Conservation (phyloP, 2,888 invertebrate species). For the Andrena bucephala region DNA sequence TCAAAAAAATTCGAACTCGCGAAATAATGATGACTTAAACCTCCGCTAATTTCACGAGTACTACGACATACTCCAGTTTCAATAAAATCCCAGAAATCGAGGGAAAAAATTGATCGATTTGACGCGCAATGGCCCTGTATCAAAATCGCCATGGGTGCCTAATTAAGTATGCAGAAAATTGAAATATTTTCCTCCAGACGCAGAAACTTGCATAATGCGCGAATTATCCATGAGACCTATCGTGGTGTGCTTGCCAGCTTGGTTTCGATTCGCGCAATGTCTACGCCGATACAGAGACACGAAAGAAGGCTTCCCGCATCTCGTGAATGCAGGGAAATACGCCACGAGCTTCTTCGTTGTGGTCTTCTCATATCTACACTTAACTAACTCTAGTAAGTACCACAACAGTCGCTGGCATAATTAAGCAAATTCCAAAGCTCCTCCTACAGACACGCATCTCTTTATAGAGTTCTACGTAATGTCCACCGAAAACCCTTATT, state of each 20-base stretch:
- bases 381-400: constrained; percentile 87
- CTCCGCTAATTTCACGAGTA: too few species aligned
- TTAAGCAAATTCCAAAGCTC: neutral
- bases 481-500: constrained; percentile 91
- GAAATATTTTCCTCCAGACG: constrained; percentile 80
- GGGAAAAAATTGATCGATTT: too few species aligned
- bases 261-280: constrained; percentile 99
- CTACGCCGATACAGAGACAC: constrained; percentile 97
- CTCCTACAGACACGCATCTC: constrained; percentile 70
- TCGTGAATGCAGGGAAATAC: constrained; percentile 99
- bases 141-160: neutral
- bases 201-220: constrained; percentile 85
- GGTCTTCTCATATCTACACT: constrained; percentile 92
- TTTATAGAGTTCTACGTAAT: constrained; percentile 84
- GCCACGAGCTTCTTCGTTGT: constrained; percentile 98
- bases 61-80: too few species aligned
- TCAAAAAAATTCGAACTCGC: too few species aligned
- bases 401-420: neutral
- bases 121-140: too few species aligned
- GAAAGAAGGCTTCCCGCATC: constrained; percentile 96
- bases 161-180: neutral
- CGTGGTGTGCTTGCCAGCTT: constrained; percentile 97
- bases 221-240: constrained; percentile 88
- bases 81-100: too few species aligned
- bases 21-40: too few species aligned